Conservation (phyloP, 2,113 vertebrate genomes). For the Phyllostomus hastatus region DNA sequence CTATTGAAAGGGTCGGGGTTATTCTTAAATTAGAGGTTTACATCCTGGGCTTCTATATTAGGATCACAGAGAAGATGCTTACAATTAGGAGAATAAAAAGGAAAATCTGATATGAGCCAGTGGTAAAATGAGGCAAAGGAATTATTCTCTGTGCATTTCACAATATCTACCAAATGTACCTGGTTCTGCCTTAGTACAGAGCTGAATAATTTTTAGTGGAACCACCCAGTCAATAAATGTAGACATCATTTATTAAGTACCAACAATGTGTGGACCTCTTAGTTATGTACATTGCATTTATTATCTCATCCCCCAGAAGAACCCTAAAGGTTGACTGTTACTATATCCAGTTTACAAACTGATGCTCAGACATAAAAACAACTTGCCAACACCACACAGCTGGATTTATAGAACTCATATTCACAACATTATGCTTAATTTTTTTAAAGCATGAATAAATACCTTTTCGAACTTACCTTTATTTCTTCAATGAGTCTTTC, state of each 20-base stretch:
- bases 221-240: background rate
- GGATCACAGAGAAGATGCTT: background rate
- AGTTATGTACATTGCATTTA: background rate
- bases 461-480: constrained; percentile 68
- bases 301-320: background rate
- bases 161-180: background rate
- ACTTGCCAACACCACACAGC: background rate
- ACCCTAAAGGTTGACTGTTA: background rate
- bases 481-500: constrained; percentile 71
- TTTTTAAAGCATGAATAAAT: background rate
- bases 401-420: background rate
- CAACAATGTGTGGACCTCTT: background rate
- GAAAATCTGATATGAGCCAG: background rate
- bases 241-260: background rate
- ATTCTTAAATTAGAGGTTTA: background rate
- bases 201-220: background rate
- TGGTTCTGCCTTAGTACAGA: background rate
- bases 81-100: background rate
- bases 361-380: background rate
- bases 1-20: background rate
- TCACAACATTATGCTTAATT: background rate
- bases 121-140: background rate
- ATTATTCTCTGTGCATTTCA: background rate
- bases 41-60: background rate
- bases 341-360: background rate